Conservation (phyloP, 2,888 invertebrate genomes). For the Ophraella communa region DNA sequence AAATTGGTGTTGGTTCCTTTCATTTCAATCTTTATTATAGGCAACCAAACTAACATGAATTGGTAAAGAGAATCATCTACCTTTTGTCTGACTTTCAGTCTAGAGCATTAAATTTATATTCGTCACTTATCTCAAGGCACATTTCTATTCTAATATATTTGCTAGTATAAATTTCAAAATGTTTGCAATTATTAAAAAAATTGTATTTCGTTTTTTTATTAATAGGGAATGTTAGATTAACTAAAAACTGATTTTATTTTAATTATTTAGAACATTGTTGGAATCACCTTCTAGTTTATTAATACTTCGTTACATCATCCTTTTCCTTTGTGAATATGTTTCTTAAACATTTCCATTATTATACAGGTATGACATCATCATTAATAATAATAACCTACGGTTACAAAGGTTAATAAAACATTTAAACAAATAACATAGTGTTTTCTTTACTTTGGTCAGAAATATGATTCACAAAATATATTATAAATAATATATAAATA, state of each 20-base stretch:
- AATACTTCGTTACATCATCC: slow-evolving; percentile 21
- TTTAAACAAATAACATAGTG: background rate
- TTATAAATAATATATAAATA: too few species aligned
- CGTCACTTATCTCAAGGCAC: background rate
- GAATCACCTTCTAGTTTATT: slow-evolving; percentile 6
- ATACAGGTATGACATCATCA: slow-evolving; percentile 26
- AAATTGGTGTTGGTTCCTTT: too few species aligned
- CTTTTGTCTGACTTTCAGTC: background rate
- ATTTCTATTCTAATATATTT: background rate
- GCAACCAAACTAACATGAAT: background rate
- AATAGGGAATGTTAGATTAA: background rate
- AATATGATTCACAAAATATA: too few species aligned
- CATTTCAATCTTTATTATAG: background rate
- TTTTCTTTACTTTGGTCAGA: too few species aligned
- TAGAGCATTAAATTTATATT: too few species aligned
- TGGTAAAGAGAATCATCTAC: background rate
- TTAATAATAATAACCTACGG: slow-evolving; percentile 17
- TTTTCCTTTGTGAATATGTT: too few species aligned
- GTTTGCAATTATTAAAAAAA: background rate
- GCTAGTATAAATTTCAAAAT: background rate
- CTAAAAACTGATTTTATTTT: background rate
- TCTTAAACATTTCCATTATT: slow-evolving; percentile 5
- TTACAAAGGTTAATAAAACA: background rate
- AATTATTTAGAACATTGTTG: background rate
- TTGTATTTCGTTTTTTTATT: too few species aligned